Evolutionary conservation across 2,113 vertebrate genomes (phyloP), one percentile per base, ranked within the genome.

Genomic region (Labrus mixtus): DNA sequence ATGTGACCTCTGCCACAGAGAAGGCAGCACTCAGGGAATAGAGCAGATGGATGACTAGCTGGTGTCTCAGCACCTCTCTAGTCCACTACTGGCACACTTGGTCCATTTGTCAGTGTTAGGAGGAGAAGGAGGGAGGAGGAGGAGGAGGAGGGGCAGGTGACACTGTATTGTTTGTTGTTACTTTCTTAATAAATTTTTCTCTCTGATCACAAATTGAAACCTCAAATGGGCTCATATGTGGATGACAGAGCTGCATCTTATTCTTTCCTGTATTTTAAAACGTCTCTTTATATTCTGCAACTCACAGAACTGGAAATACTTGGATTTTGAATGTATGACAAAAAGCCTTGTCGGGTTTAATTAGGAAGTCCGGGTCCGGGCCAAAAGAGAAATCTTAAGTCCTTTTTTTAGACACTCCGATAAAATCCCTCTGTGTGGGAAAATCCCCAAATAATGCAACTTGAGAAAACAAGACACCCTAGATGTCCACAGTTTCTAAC

Each of bases 21-120:
- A 71, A 66, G 76, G 56, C 59, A 19, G 61, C 1, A 11, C 62
- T 75, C 0, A 48, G 86, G 89, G 83, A 90, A 78, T 69, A 25
- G 50, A 84, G 81, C 88, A 91, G 88, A 90, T 90, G 84, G 83
- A 89, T 80, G 79, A 69, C 76, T 78, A 73, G 82, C 76, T 86
- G 79, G 74, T 89, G 74, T 87, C 79, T 86, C 88, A 87, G 84
- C 83, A 83, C 29, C 76, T 84, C 72, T 82, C 73, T 56, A 55
- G 68, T 70, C 50, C 56, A 80, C 76, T 65, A 13, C 82, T 76
- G 70, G 76, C 86, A 86, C 39, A 19, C 59, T 56, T 46, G 58
- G 22, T 73, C 58, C 70, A 74, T 90, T 83, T 89, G 85, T 89
- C 90, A 87, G 85, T 72, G 78, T 82, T 83, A 79, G 39, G 58